A percentile compares a stretch with the other conserved stretches of the same genome.
These are phyloP conservation scores for Helostoma temminkii DNA, from an alignment of 2,797 vertebrate species.

Conservation along the genomic window DNA sequence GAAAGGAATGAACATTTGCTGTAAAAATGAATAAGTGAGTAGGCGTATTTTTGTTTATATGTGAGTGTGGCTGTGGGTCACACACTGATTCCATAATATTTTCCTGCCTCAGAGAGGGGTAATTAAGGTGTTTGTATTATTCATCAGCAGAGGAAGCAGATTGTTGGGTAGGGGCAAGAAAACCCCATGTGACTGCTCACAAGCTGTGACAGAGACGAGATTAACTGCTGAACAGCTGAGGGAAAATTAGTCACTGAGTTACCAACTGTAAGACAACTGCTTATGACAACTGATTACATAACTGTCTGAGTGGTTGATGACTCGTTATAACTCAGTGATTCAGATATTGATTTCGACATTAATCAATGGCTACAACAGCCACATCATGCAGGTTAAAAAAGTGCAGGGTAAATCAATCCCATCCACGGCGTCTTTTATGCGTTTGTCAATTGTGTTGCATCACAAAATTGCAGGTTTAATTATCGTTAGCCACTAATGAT, in stretches of 20 bases:
- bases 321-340: conserved; percentile 4
- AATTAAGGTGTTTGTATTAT: conserved; percentile 80
- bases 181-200: conserved; percentile 55
- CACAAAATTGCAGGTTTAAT: too few relatives aligned
- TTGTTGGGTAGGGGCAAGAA: conserved; percentile 25
- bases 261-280: conserved; percentile 10
- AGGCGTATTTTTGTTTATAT: not conserved
- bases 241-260: conserved; percentile 17
- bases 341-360: not conserved
- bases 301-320: conserved; percentile 26
- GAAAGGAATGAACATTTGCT: conserved; percentile 5
- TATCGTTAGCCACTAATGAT: not conserved
- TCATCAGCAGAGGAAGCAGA: conserved; percentile 66
- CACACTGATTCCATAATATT: conserved; percentile 29
- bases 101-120: conserved; percentile 46
- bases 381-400: not conserved
- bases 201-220: conserved; percentile 53
- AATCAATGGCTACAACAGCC: not conserved
- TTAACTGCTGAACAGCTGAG: conserved; percentile 23
- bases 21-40: conserved; percentile 25
- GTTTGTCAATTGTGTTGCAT: not conserved
- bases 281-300: conserved; percentile 11
- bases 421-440: not conserved
- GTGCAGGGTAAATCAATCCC: not conserved
- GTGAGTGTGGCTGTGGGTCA: conserved; percentile 27